Evolutionary conservation across 2,113 vertebrate species (phyloP), one percentile per base, ranked within the genome.

Genomic region (Equus quagga): DNA sequence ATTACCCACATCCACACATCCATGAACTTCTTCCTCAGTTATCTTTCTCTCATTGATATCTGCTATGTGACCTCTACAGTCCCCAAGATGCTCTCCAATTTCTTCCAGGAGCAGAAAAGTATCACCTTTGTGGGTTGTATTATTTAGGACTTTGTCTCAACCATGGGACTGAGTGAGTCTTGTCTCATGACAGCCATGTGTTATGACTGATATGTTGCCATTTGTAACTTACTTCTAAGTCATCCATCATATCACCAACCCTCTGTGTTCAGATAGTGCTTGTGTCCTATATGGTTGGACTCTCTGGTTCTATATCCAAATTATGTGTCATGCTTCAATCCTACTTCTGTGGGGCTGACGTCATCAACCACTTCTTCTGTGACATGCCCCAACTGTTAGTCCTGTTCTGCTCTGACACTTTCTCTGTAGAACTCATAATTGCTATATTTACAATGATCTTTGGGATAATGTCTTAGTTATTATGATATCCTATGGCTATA

Each of bases 11-110:
- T 98, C 65, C 91, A 96, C 46, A 97, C 19, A 3, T 93, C 88
- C 67, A 97, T 96, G 92, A 96, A 94, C 18, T 97, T 96, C 94
- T 97, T 94, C 64, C 96, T 95, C 75, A 88, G 93, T 8, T 91
- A 96, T 5, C 21, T 96, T 28, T 97, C 95, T 60, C 93, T 92
- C 67, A 70, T 97, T 26, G 84, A 97, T n/a, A 23, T 92, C 17
- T 97, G 84, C 69, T 98, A 92, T 21, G 49, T 86, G 70, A 87
- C 91, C 17, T 83, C 95, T 15, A 94, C 58, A 23, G 62, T 62
- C 23, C 97, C 94, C 15, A 96, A 79, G 46, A 96, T 94, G 94
- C 97, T 96, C 49, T 96, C 54, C 14, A 54, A 49, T 67, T 86
- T 98, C 80, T 94, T 94, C 54, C 54, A 94, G 28, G 19, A 96